These are phyloP conservation scores for Lasioglossum figueresi DNA, from an alignment of 2,888 invertebrate species.

Conservation along the genomic window DNA sequence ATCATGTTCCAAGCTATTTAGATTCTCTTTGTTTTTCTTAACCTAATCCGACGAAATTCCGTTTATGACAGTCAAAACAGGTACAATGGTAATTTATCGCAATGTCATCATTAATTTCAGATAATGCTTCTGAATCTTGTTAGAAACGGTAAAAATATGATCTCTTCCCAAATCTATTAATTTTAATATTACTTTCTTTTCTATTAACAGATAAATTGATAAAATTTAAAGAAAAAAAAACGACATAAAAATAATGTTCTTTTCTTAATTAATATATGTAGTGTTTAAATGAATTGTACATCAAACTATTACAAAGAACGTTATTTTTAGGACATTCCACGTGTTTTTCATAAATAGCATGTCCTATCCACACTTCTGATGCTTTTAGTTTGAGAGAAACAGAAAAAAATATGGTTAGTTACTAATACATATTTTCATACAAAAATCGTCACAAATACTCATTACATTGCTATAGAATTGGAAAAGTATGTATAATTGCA, in stretches of 20 bases:
- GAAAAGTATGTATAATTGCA: constrained; percentile 43
- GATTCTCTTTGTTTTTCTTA: constrained; percentile 45
- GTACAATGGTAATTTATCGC: constrained; percentile 50
- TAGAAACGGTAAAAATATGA: constrained; percentile 10
- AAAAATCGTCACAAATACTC: constrained; percentile 27
- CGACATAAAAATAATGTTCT: constrained; percentile 1
- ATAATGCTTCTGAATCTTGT: neutral
- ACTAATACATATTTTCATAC: constrained; percentile 30
- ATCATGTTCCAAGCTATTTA: constrained; percentile 23
- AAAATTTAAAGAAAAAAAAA: neutral
- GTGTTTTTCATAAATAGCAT: constrained; percentile 65
- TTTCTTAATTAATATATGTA: constrained; percentile 22
- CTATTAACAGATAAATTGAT: neutral
- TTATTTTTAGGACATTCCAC: constrained; percentile 68
- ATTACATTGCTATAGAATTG: constrained; percentile 18
- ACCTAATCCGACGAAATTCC: constrained; percentile 48
- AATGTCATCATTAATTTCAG: constrained; percentile 51
- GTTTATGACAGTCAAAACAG: constrained; percentile 45
- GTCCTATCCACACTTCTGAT: constrained; percentile 49
- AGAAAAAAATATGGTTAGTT: constrained; percentile 71
- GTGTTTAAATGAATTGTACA: constrained; percentile 19
- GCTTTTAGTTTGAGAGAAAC: constrained; percentile 61
- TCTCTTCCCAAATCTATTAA: neutral
- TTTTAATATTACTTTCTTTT: neutral
- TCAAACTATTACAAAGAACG: constrained; percentile 45